Base-by-base conservation (phyloP, 1,140 invertebrate genomes). In the Aporrectodea caliginosa region DNA sequence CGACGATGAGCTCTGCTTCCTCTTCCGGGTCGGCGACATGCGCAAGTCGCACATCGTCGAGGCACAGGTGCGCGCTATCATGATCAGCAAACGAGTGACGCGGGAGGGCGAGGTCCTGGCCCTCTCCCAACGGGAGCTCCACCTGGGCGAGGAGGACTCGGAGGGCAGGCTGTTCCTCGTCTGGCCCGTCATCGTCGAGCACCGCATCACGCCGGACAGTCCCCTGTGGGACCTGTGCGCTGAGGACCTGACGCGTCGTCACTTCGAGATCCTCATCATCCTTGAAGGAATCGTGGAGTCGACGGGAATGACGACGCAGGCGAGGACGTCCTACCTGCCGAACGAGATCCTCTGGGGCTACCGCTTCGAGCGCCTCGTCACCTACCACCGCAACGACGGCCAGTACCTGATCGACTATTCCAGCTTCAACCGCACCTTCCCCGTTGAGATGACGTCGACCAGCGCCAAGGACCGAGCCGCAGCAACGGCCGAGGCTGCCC, bases 31-130 rank as follows among this genome's bases (percentile, higher is more conserved):
- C 1, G 83, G 84, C 0, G 86, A 88, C 77, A 86, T 87, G 83
- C 78, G 86, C 33, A 84, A 84, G 73, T 86, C 95, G 16, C 97
- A 98, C 87, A 95, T 99, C 73, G 97, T 99, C 69, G 95, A 95
- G 29, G 95, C 90, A 71, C 93, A 92, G 80, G 93, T 99, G 1
- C 88, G 95, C 71, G 96, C 96, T 0, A 94, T 98, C 86, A 88
- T 99, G 75, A 96, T 99, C 71, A 91, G 93, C 78, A 92, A 94
- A n/a, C 92, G 93, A 81, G 92, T 93, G 27, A 98, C 97, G 0
- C 83, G 85, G 78, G 90, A 90, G 83, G 90, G 90, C 16, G 90
- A 90, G 83, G 87, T 87, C 12, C 82, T 88, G 69, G 78, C 82
- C 22, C 68, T 80, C 16, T 80, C 86, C 31, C 83, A 84, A 27